Percentiles rank a stretch among this genome's conserved stretches.
phyloP scores from a whole-genome alignment of 2,797 vertebrate species.

The Vireo griseus region DNA sequence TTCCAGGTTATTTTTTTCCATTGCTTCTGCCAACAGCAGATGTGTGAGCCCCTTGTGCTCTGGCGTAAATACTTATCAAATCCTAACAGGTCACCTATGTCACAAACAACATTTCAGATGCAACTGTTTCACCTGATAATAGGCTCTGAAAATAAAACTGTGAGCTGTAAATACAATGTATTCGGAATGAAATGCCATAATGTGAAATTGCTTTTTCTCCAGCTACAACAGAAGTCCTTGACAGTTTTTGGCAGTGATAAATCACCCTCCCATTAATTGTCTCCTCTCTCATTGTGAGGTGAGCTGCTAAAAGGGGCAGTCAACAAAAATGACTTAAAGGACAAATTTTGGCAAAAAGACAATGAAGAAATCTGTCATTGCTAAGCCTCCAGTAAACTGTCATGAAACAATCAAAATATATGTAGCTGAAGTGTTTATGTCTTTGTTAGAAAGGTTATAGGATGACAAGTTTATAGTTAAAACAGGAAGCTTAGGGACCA shows the following conservation, averaged over 20 bases:
- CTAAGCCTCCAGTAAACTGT: constrained; percentile 82
- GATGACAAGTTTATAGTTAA: constrained; percentile 74
- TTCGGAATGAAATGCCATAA: constrained; percentile 99
- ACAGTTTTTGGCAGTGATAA: constrained; percentile 99
- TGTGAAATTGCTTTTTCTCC: constrained; percentile 95
- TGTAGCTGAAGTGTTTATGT: constrained; percentile 77
- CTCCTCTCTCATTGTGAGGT: constrained; percentile 98
- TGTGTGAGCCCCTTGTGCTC: constrained; percentile 94
- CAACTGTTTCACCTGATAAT: constrained; percentile 99
- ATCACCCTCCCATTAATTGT: constrained; percentile 99
- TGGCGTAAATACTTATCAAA: constrained; percentile 95
- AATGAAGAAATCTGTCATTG: constrained; percentile 95
- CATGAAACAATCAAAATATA: constrained; percentile 79
- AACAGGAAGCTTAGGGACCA: constrained; percentile 46
- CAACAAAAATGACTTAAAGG: constrained; percentile 96
- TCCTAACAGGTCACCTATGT: constrained; percentile 98
- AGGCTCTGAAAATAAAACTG: constrained; percentile 99
- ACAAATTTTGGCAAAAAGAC: constrained; percentile 90
- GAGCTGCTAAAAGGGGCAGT: constrained; percentile 97
- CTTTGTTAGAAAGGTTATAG: constrained; percentile 80
- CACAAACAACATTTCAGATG: constrained; percentile 99
- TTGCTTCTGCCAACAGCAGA: constrained; percentile 97
- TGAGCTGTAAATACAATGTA: constrained; percentile 99
- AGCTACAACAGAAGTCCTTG: constrained; percentile 99
- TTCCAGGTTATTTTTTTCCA: constrained; percentile 99